phyloP scores from a whole-genome alignment of 64 coral and sea anemone genomes.

The Montipora efflorescens region DNA sequence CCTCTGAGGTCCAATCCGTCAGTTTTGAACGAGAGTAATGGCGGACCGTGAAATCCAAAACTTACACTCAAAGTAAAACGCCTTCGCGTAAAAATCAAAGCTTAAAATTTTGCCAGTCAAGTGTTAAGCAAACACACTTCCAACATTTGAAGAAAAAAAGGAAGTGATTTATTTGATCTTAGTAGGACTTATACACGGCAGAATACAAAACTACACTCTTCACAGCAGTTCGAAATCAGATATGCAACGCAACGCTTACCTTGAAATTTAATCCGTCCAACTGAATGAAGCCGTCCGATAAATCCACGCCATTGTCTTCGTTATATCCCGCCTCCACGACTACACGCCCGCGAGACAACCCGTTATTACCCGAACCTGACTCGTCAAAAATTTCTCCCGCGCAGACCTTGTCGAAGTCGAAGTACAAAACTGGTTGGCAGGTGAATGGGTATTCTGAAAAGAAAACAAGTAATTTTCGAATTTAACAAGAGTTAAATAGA shows the following conservation, averaged over 20 bases:
- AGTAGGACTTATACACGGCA: no score
- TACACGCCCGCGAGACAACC: conserved; percentile 60
- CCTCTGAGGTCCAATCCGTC: no score
- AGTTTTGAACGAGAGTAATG: no score
- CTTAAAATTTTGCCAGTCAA: no score
- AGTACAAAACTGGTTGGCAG: conserved; percentile 89
- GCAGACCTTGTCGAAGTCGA: conserved; percentile 91
- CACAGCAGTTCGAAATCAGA: neutral
- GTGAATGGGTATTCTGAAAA: conserved; percentile 75
- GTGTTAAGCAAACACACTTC: no score
- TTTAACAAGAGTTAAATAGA: neutral
- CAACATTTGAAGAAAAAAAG: no score
- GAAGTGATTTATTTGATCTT: no score
- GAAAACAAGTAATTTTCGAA: neutral
- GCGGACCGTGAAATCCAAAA: no score
- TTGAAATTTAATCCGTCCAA: conserved; percentile 84
- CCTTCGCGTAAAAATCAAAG: no score
- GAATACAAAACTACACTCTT: no score
- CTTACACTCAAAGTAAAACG: no score
- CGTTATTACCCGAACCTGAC: conserved; percentile 93
- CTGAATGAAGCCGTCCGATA: conserved; percentile 79
- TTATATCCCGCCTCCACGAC: conserved; percentile 67
- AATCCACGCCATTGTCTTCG: conserved; percentile 76
- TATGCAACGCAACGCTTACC: neutral
- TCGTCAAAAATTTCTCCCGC: conserved; percentile 86